phyloP scores from a whole-genome alignment of 2,888 invertebrate species.

The Nephrotoma guestfalica region DNA sequence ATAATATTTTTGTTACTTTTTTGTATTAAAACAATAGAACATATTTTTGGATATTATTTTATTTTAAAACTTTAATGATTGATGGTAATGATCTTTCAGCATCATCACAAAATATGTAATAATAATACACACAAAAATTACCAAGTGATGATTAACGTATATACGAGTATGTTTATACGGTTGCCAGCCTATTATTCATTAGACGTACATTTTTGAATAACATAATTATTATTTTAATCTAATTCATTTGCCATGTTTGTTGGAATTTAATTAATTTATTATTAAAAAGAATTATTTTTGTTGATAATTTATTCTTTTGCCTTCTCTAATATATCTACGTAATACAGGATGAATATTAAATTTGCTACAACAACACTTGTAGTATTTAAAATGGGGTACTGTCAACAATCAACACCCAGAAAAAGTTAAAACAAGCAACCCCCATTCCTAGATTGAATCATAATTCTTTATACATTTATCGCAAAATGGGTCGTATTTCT shows the following conservation, averaged over 20 bases:
- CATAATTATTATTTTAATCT: background rate
- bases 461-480: too few species aligned
- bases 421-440: too few species aligned
- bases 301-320: background rate
- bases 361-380: too few species aligned
- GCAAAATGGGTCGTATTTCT: too few species aligned
- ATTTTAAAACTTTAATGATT: background rate
- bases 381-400: too few species aligned
- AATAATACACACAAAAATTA: background rate
- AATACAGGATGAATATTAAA: too few species aligned
- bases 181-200: background rate
- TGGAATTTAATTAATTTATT: background rate
- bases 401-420: too few species aligned
- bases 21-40: background rate
- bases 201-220: background rate
- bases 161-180: background rate
- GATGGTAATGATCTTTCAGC: background rate
- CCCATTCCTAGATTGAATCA: too few species aligned
- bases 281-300: background rate
- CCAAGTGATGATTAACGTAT: background rate
- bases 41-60: background rate
- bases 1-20: background rate
- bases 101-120: background rate
- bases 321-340: background rate
- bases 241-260: background rate